Percentiles rank a stretch among this genome's conserved stretches.
Evolutionary conservation across 2,888 invertebrate species (phyloP).

Genomic region (Camptogramma bilineatum): DNA sequence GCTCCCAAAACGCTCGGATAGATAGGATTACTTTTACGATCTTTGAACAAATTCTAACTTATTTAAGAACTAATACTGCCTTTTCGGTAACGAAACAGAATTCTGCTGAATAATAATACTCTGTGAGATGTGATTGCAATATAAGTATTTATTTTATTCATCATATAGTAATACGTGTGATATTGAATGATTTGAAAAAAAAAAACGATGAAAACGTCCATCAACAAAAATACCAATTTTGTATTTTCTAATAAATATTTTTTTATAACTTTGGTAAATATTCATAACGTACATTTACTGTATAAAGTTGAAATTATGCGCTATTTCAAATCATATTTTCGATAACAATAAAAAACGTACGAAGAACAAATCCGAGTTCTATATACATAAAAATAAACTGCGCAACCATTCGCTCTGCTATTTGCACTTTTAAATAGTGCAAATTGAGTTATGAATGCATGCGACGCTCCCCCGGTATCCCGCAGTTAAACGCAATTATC

Average conservation of each 20-base stretch:
- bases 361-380: background rate
- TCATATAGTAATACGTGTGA: too few species aligned
- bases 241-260: too few species aligned
- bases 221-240: too few species aligned
- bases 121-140: background rate
- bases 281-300: too few species aligned
- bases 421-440: slow-evolving; percentile 36
- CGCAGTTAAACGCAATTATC: slow-evolving; percentile 71
- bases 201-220: background rate
- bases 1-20: slow-evolving; percentile 51
- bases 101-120: background rate
- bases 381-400: slow-evolving; percentile 5
- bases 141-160: background rate
- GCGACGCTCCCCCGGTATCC: slow-evolving; percentile 51
- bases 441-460: slow-evolving; percentile 65
- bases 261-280: too few species aligned
- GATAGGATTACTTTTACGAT: slow-evolving; percentile 55
- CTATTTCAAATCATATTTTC: background rate
- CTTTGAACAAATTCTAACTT: slow-evolving; percentile 15
- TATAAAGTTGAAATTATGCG: background rate
- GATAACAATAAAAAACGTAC: background rate
- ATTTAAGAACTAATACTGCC: background rate
- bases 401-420: slow-evolving; percentile 10
- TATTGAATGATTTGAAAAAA: too few species aligned
- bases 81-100: background rate